Evolutionary conservation across 1,140 invertebrate species (phyloP).

Genomic region (Rhyacophila brunnea): DNA sequence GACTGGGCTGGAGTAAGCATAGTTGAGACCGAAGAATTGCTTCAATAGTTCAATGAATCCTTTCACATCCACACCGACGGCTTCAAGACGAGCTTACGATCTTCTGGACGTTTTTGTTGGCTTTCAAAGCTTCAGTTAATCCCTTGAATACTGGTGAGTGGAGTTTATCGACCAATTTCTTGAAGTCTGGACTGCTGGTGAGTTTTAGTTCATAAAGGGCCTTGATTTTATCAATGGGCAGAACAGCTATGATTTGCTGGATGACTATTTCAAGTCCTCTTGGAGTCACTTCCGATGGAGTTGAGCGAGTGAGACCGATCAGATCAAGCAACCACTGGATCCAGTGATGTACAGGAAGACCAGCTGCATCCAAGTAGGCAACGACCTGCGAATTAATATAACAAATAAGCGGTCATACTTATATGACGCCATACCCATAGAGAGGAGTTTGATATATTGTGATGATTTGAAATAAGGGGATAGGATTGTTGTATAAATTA

Average conservation of each 20-base stretch:
- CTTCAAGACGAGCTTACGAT: background rate
- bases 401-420: too few species aligned
- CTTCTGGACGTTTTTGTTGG: background rate
- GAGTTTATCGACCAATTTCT: background rate
- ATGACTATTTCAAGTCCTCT: background rate
- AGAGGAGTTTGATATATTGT: too few species aligned
- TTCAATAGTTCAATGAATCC: background rate
- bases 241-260: background rate
- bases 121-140: background rate
- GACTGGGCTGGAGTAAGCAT: background rate
- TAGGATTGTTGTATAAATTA: too few species aligned
- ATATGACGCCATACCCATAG: too few species aligned
- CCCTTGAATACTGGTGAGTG: background rate
- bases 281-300: background rate
- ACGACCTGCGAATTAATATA: too few species aligned
- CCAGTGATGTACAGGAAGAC: constrained; percentile 8
- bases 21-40: background rate
- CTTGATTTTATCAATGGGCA: constrained; percentile 2
- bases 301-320: background rate
- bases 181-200: background rate
- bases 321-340: constrained; percentile 8
- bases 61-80: constrained; percentile 3
- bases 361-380: constrained; percentile 2
- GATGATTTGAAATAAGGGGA: too few species aligned
- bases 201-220: background rate